phyloP scores from a whole-genome alignment of 2,888 invertebrate species.

The Diarsia brunnea region DNA sequence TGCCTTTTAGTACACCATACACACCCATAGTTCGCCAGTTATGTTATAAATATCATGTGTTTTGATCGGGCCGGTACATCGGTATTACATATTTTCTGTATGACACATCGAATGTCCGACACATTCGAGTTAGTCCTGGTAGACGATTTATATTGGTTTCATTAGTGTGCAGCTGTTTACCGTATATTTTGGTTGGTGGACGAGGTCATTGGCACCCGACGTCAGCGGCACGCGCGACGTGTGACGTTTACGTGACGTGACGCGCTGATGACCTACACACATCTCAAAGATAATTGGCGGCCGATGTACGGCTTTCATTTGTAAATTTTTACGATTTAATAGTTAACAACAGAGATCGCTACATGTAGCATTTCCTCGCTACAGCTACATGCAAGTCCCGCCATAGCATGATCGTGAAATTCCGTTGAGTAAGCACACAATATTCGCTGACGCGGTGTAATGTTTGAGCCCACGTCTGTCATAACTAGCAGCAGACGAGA shows the following conservation, averaged over 20 bases:
- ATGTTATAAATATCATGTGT: not conserved
- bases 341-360: not conserved
- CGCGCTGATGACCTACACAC: not conserved
- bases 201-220: constrained; percentile 25
- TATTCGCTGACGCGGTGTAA: constrained; percentile 22
- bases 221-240: constrained; percentile 13
- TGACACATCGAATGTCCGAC: not conserved
- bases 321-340: not conserved
- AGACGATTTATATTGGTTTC: not conserved
- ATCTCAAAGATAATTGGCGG: not conserved
- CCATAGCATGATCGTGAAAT: not conserved
- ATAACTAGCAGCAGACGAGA: constrained; percentile 8
- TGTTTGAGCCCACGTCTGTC: constrained; percentile 15
- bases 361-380: not conserved
- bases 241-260: constrained; percentile 2
- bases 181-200: not conserved
- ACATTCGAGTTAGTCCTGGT: not conserved
- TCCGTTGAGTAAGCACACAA: constrained; percentile 6
- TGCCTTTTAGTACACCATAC: not conserved
- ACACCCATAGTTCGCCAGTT: not conserved
- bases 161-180: not conserved
- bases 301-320: not conserved
- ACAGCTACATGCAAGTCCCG: not conserved
- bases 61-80: not conserved
- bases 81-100: not conserved